These are phyloP conservation scores for Calephelis virginiensis DNA, from an alignment of 1,140 invertebrate genomes.

Conservation along the genomic window DNA sequence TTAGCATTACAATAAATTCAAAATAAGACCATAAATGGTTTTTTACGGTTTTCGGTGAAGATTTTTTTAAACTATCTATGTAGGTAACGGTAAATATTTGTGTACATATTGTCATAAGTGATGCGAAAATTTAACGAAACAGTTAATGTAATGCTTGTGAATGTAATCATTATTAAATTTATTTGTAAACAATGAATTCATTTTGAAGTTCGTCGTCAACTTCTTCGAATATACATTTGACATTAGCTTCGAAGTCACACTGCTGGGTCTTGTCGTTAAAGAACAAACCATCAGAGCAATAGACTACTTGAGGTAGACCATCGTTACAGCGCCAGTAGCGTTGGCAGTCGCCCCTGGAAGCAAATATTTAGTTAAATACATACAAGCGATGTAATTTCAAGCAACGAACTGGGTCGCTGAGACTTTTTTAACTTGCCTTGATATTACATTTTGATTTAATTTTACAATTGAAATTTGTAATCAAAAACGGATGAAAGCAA, in stretches of 20 bases:
- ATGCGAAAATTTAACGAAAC: neutral
- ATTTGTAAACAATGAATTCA: slow-evolving; percentile 59
- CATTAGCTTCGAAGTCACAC: slow-evolving; percentile 65
- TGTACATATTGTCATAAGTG: too few relatives aligned
- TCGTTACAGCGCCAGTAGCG: slow-evolving; percentile 56
- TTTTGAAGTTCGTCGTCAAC: slow-evolving; percentile 47
- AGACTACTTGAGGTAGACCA: slow-evolving; percentile 41
- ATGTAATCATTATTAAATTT: slow-evolving; percentile 3
- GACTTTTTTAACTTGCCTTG: too few relatives aligned
- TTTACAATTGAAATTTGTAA: too few relatives aligned
- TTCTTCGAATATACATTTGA: slow-evolving; percentile 37
- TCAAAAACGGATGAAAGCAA: too few relatives aligned
- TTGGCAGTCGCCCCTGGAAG: slow-evolving; percentile 60
- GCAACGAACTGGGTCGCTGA: too few relatives aligned
- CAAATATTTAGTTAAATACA: neutral
- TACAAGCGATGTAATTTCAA: neutral
- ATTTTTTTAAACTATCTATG: too few relatives aligned
- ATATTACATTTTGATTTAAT: too few relatives aligned
- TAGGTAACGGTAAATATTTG: too few relatives aligned
- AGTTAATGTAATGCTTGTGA: too few relatives aligned
- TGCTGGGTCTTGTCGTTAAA: slow-evolving; percentile 57
- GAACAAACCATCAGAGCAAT: slow-evolving; percentile 57
- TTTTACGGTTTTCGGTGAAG: neutral
- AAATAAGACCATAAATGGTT: too few relatives aligned
- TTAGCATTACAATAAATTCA: too few relatives aligned